phyloP scores from a whole-genome alignment of 2,113 vertebrate genomes.

The Macaca mulatta region DNA sequence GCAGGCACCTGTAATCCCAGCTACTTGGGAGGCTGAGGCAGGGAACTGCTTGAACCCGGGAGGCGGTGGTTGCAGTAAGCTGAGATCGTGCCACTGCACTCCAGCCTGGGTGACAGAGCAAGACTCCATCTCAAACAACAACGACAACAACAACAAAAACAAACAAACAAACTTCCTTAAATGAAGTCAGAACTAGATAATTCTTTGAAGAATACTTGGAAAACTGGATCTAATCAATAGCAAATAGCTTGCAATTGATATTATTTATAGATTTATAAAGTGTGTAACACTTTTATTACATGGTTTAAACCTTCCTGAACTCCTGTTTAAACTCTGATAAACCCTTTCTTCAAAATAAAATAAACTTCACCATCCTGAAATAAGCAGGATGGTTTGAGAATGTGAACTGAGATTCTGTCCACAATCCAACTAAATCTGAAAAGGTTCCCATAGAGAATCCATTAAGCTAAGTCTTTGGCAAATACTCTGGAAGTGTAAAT shows the following conservation, averaged over 20 bases:
- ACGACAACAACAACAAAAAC: too few species aligned
- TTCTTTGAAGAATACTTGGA: not conserved
- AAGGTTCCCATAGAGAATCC: not conserved
- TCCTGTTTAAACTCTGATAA: conserved; percentile 16
- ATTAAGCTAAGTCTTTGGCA: conserved; percentile 26
- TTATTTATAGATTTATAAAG: conserved; percentile 14
- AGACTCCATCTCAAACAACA: too few species aligned
- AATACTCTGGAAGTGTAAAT: not conserved
- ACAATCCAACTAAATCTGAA: not conserved
- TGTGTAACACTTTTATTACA: not conserved
- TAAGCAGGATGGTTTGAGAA: not conserved
- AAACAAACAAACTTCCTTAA: not conserved
- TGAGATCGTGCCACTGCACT: too few species aligned
- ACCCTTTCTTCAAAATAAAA: conserved; percentile 25
- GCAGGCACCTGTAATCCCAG: too few species aligned
- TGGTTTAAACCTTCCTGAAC: conserved; percentile 18
- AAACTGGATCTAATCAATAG: conserved; percentile 34
- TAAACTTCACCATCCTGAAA: conserved; percentile 39
- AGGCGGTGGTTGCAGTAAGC: too few species aligned
- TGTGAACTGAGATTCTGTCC: not conserved
- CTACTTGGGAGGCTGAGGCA: too few species aligned
- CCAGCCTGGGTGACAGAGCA: too few species aligned
- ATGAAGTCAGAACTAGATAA: conserved; percentile 29
- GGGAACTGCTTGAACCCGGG: too few species aligned
- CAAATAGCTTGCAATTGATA: conserved; percentile 9